Evolutionary conservation across 2,888 invertebrate genomes (phyloP).

Genomic region (Megastigmus dorsalis): DNA sequence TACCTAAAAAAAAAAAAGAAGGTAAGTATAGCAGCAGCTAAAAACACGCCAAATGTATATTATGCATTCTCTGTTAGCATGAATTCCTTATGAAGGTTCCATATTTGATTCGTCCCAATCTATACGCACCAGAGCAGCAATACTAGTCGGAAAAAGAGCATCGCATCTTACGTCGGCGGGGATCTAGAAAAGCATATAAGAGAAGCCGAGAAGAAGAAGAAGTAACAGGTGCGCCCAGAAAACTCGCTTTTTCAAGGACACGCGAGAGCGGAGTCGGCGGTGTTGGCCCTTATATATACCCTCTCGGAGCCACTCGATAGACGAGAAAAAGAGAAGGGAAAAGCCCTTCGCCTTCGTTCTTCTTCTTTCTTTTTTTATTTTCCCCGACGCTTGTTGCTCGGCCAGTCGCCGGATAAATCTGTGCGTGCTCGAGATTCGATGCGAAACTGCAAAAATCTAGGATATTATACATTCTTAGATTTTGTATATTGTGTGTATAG

Average conservation of each 20-base stretch:
- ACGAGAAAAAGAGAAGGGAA: neutral
- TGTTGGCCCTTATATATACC: too few species aligned
- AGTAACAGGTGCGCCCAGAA: conserved; percentile 37
- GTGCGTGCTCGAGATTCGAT: too few species aligned
- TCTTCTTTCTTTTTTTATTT: neutral
- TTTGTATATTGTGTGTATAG: too few species aligned
- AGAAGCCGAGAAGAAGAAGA: neutral
- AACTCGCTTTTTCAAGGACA: conserved; percentile 47
- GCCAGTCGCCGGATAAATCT: too few species aligned
- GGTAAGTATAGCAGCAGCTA: neutral
- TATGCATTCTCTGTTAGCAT: neutral
- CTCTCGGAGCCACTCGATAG: neutral
- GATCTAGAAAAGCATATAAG: neutral
- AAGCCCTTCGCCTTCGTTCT: neutral
- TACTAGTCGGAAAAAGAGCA: neutral
- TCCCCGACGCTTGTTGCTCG: neutral
- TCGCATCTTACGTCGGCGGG: neutral
- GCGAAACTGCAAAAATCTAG: too few species aligned
- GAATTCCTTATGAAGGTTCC: too few species aligned
- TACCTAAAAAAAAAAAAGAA: conserved; percentile 1
- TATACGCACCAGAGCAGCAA: neutral
- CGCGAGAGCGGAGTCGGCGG: too few species aligned
- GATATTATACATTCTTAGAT: too few species aligned
- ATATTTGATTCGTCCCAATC: neutral
- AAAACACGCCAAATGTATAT: neutral